phyloP scores from a whole-genome alignment of 2,888 invertebrate genomes.

The Agrochola circellaris region DNA sequence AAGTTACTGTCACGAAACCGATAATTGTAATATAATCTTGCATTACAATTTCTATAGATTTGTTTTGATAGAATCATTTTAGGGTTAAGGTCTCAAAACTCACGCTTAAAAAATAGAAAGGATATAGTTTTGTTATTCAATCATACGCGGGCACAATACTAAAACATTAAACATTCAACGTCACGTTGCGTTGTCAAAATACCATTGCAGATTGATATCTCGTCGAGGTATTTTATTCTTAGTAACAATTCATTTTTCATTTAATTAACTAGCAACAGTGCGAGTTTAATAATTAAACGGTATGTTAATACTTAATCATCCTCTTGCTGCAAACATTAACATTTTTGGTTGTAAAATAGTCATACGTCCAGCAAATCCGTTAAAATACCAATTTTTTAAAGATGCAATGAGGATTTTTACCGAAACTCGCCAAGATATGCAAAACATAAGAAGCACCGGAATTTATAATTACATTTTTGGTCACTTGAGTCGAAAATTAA shows the following conservation, averaged over 20 bases:
- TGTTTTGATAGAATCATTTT: conserved; percentile 46
- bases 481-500: conserved; percentile 15
- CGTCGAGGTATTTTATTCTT: conserved; percentile 24
- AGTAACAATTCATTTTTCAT: not conserved
- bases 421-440: not conserved
- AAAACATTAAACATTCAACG: conserved; percentile 23
- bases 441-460: not conserved
- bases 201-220: conserved; percentile 35
- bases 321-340: not conserved
- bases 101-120: conserved; percentile 67
- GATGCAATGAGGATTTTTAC: not conserved
- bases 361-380: no score
- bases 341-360: no score
- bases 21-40: conserved; percentile 29
- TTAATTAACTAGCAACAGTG: not conserved
- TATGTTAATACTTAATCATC: not conserved
- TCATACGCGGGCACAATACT: conserved; percentile 39
- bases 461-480: not conserved
- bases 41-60: conserved; percentile 21
- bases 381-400: not conserved
- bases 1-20: conserved; percentile 37
- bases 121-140: conserved; percentile 57
- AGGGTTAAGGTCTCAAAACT: conserved; percentile 60
- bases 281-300: not conserved
- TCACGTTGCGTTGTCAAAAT: conserved; percentile 52